Percentiles rank a stretch among this genome's conserved stretches.
Evolutionary conservation across 2,113 vertebrate species (phyloP).

Genomic region (Sminthopsis crassicaudata): DNA sequence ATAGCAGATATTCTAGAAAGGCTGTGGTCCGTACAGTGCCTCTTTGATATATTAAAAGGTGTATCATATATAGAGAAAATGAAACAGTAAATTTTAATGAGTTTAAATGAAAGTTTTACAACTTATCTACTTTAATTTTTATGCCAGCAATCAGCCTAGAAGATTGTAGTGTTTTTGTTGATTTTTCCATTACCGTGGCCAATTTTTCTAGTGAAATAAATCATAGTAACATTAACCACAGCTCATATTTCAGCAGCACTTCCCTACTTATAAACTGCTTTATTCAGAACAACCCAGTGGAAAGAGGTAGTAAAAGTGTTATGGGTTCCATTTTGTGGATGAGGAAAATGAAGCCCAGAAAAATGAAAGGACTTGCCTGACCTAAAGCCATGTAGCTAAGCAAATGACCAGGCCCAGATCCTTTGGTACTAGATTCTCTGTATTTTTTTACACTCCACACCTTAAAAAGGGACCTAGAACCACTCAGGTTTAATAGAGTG

Average conservation of each 20-base stretch:
- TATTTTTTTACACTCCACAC: background rate
- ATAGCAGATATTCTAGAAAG: background rate
- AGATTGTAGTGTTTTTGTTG: conserved; percentile 14
- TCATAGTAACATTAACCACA: background rate
- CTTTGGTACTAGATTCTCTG: background rate
- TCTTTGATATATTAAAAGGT: background rate
- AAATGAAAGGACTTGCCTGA: background rate
- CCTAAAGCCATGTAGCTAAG: background rate
- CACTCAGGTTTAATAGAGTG: background rate
- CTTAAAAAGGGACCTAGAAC: background rate
- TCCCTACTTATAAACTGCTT: background rate
- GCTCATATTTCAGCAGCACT: background rate
- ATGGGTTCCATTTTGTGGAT: background rate
- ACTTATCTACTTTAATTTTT: background rate
- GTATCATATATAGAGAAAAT: background rate
- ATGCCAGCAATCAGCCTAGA: background rate
- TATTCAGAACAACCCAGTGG: background rate
- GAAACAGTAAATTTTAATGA: conserved; percentile 1
- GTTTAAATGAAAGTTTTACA: background rate
- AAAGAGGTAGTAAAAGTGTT: background rate
- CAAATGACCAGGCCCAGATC: background rate
- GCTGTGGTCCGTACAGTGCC: background rate
- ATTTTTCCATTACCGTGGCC: background rate
- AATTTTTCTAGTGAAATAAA: background rate
- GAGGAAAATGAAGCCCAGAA: background rate